Conservation (phyloP, 2,888 invertebrate species). For the Dilophus febrilis region DNA sequence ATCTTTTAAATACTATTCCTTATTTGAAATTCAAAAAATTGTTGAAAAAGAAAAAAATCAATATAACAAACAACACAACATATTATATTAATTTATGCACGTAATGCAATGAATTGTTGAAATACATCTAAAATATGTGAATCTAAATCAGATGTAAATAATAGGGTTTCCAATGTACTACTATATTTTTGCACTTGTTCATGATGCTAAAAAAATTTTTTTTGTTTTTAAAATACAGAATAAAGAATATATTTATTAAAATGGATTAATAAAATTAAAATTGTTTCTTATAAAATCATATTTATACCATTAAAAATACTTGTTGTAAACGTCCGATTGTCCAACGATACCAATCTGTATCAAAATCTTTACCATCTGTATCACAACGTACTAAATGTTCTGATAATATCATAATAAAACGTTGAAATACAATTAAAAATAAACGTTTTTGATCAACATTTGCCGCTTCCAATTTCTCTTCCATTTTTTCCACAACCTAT, state of each 20-base stretch:
- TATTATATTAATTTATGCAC: conserved; percentile 15
- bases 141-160: conserved; percentile 93
- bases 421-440: conserved; percentile 92
- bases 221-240: conserved; percentile 13
- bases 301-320: conserved; percentile 74
- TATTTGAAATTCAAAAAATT: too few species aligned
- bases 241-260: neutral
- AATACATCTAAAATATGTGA: conserved; percentile 91
- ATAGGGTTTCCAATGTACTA: conserved; percentile 80
- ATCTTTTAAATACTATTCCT: too few species aligned
- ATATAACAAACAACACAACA: too few species aligned
- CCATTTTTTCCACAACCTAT: conserved; percentile 73
- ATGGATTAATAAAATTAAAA: neutral
- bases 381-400: conserved; percentile 90
- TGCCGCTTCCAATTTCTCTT: conserved; percentile 83
- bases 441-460: conserved; percentile 94
- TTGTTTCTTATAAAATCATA: neutral
- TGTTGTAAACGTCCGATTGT: conserved; percentile 87
- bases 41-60: too few species aligned
- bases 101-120: conserved; percentile 87
- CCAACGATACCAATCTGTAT: conserved; percentile 93
- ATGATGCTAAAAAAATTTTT: conserved; percentile 76
- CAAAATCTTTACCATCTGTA: conserved; percentile 80
- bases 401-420: conserved; percentile 94
- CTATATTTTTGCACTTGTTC: conserved; percentile 96